Evolutionary conservation across 2,888 invertebrate species (phyloP), one percentile per base, ranked within the genome.

Genomic region (Oxytorus armatus): DNA sequence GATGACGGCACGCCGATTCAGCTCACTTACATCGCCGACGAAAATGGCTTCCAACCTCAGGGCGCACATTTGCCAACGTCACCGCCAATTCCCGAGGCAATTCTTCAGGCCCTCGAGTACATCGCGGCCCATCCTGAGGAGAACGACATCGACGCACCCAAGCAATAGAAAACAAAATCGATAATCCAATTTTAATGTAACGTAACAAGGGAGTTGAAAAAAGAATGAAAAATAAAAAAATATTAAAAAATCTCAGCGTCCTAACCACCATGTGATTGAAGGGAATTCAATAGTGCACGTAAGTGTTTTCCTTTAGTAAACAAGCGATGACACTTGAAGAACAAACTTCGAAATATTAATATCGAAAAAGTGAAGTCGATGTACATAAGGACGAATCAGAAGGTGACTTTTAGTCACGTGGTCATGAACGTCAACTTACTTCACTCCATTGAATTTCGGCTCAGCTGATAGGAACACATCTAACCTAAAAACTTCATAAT

Each of bases 41-140:
- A 95, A 89, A 94, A 95, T 83, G 96, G 96, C 77, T 96, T 94
- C 93, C 94, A 94, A 82, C 94, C 95, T 29, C 91, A 93, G 90
- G 95, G 92, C 39, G 90, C 87, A 33, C 92, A 92, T 82, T 85
- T 92, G 29, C 92, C 92, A 3, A 89, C 91, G 0, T 86, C 92
- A 1, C 91, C 92, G 3, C 84, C 88, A 57, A 90, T 92, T 39
- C 92, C 92, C 11, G 85, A 86, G 25, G 91, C 88, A 66, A 92
- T 92, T 80, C 87, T 89, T 47, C 87, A 86, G 75, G 92, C 92
- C n/a, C 88, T 92, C 65, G 91, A 89, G 29, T 90, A 89, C 86
- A 90, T 86, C 68, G 89, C 87, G 1, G 88, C 88, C 2, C 90
- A 91, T 75, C 90, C 89, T 3, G 85, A 89, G 42, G 85, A 86